phyloP scores from a whole-genome alignment of 2,113 vertebrate species.

The Hippoglossus stenolepis region DNA sequence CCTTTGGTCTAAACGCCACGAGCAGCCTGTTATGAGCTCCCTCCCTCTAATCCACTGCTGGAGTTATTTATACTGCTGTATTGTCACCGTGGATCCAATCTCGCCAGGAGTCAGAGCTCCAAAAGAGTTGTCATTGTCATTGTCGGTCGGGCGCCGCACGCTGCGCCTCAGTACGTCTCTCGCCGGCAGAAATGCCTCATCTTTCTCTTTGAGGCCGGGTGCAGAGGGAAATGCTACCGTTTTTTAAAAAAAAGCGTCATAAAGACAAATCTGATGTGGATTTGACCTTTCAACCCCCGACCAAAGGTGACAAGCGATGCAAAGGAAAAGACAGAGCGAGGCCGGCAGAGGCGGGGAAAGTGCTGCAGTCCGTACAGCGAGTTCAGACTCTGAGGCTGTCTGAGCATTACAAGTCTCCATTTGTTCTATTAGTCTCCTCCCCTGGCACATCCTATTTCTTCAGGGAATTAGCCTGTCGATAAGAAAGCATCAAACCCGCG shows the following conservation, averaged over 20 bases:
- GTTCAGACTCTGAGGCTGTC: not conserved
- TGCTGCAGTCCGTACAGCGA: conserved; percentile 12
- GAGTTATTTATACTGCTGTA: conserved; percentile 68
- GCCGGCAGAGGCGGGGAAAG: conserved; percentile 4
- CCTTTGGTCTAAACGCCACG: conserved; percentile 49
- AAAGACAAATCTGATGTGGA: conserved; percentile 50
- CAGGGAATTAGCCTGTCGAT: conserved; percentile 69
- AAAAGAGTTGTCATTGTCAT: conserved; percentile 58
- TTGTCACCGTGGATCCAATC: conserved; percentile 62
- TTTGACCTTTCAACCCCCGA: conserved; percentile 59
- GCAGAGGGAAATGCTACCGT: not conserved
- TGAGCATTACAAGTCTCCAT: conserved; percentile 46
- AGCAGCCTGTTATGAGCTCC: conserved; percentile 56
- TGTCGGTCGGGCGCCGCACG: conserved; percentile 36
- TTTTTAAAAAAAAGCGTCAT: conserved; percentile 1
- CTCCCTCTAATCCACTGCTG: conserved; percentile 57
- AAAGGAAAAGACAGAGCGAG: conserved; percentile 30
- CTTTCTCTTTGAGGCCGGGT: conserved; percentile 7
- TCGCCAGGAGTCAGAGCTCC: conserved; percentile 39
- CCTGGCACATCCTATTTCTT: conserved; percentile 68
- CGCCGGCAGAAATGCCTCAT: conserved; percentile 20
- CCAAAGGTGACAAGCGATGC: conserved; percentile 28
- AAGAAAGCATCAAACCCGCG: conserved; percentile 54
- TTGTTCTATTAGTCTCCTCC: conserved; percentile 70
- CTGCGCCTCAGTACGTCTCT: conserved; percentile 17